Base-by-base conservation (phyloP, 1,140 invertebrate genomes). In the Cydia pomonella region DNA sequence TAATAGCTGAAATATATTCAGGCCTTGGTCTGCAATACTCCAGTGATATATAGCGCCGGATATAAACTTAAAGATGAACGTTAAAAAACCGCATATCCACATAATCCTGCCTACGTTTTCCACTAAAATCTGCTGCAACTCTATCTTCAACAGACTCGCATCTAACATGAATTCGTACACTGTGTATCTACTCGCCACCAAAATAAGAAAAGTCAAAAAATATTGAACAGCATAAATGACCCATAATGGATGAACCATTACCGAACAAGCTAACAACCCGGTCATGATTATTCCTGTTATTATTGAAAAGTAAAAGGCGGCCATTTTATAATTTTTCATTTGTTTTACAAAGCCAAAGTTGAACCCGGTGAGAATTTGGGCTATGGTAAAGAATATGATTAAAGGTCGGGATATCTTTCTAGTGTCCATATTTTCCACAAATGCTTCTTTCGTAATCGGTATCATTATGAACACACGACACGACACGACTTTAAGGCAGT, bases 161-260 rank as follows among this genome's bases (percentile, higher is more conserved):
- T 50, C 47, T n/a, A 50, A 50, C 47, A 50, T 50, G 7, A 50
- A 50, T 50, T 50, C 47, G 47, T 50, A 50, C n/a, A 50, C 47
- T 3, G 47, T 50, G 12, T 50, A 50, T 7, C 12, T 18, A 12
- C n/a, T 50, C n/a, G 47, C 47, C n/a, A 50, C 12, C n/a, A 50
- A 7, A 50, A 50, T 50, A 0, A 50, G 47, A 5, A 50, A 50
- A 3, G 47, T 50, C 1, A 50, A 18, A 18, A n/a, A 50, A 50
- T 50, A 50, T 18, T 50, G 47, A 18, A 18, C 12, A 18, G 47
- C 47, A 7, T 50, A 50, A 18, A 50, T 50, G 4, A 7, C 6
- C 47, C 47, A 50, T 7, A 50, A n/a, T 50, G n/a, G 1, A 5
- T 50, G 0, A 18, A 50, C 12, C 2, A 50, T 3, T 3, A 50